Conservation (phyloP, 2,797 vertebrate genomes). For the Enteromius viviparus region DNA sequence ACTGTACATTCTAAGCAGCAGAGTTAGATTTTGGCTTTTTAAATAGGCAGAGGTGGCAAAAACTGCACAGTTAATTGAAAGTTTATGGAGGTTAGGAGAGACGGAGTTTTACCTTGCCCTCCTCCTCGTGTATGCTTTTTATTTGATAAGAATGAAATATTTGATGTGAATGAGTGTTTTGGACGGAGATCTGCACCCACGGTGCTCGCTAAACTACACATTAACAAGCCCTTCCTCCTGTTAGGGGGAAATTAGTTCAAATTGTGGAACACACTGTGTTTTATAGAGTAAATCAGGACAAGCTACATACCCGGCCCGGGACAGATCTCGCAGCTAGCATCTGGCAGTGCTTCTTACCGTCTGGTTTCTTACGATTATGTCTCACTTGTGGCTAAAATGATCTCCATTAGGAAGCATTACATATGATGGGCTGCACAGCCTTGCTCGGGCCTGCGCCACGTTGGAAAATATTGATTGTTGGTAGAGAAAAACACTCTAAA, state of each 20-base stretch:
- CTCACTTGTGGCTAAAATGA: slow-evolving; percentile 60
- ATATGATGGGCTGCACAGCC: slow-evolving; percentile 62
- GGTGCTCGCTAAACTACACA: slow-evolving; percentile 48
- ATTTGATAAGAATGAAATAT: slow-evolving; percentile 47
- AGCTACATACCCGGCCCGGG: slow-evolving; percentile 53
- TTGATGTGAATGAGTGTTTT: slow-evolving; percentile 48
- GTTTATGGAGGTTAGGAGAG: not conserved
- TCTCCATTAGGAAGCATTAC: slow-evolving; percentile 64
- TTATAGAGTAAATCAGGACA: slow-evolving; percentile 60
- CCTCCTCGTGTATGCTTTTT: not conserved
- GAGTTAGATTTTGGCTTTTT: not conserved
- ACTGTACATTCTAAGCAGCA: not conserved
- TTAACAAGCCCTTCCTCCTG: slow-evolving; percentile 71
- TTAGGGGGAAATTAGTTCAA: slow-evolving; percentile 69
- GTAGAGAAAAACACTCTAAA: slow-evolving; percentile 48
- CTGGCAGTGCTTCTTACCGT: slow-evolving; percentile 53
- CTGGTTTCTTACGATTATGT: slow-evolving; percentile 59
- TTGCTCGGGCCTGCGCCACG: slow-evolving; percentile 26
- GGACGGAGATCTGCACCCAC: slow-evolving; percentile 56
- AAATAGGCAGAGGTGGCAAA: not conserved
- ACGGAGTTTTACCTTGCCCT: not conserved
- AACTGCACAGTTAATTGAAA: not conserved
- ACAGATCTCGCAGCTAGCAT: slow-evolving; percentile 50
- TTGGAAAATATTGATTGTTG: slow-evolving; percentile 34
- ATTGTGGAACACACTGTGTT: slow-evolving; percentile 68